Base-by-base conservation (phyloP, 2,888 invertebrate genomes). In the Clistopyga incitator region DNA sequence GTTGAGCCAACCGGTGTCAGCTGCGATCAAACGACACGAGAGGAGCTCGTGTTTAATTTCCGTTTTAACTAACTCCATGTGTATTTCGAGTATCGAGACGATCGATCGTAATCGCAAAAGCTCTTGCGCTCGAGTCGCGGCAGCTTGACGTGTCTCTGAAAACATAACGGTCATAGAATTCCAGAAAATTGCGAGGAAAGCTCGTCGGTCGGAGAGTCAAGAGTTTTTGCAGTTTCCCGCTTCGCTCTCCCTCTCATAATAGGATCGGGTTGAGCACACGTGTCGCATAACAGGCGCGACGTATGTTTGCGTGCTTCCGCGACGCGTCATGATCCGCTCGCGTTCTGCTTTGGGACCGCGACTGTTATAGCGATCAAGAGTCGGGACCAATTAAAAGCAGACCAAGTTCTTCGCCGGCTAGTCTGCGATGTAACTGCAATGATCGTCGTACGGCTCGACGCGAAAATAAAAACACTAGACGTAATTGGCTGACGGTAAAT, bases 371-470 rank as follows among this genome's bases (percentile, higher is more conserved):
- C 77, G 74, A 83, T 80, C 83, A 77, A 80, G 83, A 80, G 72
- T 72, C 45, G 80, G 76, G 68, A 80, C 68, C 80, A 84, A 84
- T 84, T 84, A 84, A 84, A 80, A 50, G 34, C 38, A n/a, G 23
- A 54, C 18, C 52, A 23, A 6, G 50, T 18, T 20, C 20, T 34
- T 34, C 0, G 29, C 34, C 11, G 3, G n/a, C 50, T n/a, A 23
- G 50, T 29, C 8, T 18, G 3, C 25, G 50, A 52, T 52, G 34
- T 8, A 50, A 76, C 54, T 75, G 47, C 54, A 38, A 74, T 45
- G 59, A 74, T 70, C 59, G 59, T 78, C 59, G 56, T 20, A 11
- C 45, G 47, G 45, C 2, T n/a, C 15, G 68, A 38, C 25, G n/a
- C 4, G n/a, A 38, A 8, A 2, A 18, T 50, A 42, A 50, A 29